A percentile compares a stretch with the other conserved stretches of the same genome.
These are phyloP conservation scores for Strix uralensis DNA, from an alignment of 2,113 vertebrate genomes.

Conservation along the genomic window DNA sequence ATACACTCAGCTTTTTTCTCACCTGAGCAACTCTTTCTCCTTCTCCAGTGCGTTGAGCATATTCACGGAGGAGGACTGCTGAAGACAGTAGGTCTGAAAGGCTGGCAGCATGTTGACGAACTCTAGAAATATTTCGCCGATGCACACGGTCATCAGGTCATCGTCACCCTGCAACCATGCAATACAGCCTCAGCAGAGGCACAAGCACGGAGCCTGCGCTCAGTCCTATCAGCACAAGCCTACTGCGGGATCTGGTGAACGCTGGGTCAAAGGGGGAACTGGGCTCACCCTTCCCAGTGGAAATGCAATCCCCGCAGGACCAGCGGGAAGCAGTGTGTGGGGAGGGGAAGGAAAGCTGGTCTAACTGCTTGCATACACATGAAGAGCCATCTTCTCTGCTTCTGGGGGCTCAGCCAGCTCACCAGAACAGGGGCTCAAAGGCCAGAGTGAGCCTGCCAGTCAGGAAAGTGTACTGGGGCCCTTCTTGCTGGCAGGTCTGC, in stretches of 20 bases:
- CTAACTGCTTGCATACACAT: not conserved
- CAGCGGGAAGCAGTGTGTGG: fast-evolving
- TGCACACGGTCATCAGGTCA: slow-evolving; percentile 87
- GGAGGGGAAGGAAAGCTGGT: not conserved
- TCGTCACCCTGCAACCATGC: slow-evolving; percentile 79
- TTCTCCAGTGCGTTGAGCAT: slow-evolving; percentile 90
- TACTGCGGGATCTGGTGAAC: not conserved
- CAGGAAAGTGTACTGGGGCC: not conserved
- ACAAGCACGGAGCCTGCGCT: not conserved
- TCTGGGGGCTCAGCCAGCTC: not conserved
- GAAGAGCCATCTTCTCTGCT: not conserved
- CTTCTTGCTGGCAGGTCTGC: not conserved
- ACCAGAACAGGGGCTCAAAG: not conserved
- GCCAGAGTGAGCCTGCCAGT: not conserved
- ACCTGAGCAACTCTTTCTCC: slow-evolving; percentile 93
- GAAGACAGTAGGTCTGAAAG: slow-evolving; percentile 94
- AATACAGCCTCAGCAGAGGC: not conserved
- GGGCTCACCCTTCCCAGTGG: not conserved
- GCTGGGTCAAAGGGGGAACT: not conserved
- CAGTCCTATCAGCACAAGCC: not conserved
- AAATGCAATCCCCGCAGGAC: not conserved
- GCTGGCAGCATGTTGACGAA: slow-evolving; percentile 93
- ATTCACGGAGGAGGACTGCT: slow-evolving; percentile 88
- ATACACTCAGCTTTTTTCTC: not conserved
- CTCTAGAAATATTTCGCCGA: slow-evolving; percentile 90